Base-by-base conservation (phyloP, 2,797 vertebrate genomes). In the Periparus ater region DNA sequence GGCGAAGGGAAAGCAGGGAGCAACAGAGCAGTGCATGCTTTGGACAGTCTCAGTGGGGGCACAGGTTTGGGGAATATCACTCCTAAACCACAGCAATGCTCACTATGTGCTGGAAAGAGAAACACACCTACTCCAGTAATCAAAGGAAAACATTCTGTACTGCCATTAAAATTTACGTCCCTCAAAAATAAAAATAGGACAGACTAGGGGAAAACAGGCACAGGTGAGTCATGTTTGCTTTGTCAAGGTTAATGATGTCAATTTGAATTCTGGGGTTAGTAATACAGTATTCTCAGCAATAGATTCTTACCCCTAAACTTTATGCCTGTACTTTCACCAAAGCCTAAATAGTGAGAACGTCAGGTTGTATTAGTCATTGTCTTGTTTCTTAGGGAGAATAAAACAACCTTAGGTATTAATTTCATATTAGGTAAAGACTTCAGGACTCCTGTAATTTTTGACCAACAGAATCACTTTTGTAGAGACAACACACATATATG, bases 1-100 rank as follows among this genome's bases (percentile, higher is more conserved):
- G 34, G 10, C 0, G 0, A 40, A 60, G 8, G 23, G 17, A 63
- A 63, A 57, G 36, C 17, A 30, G 17, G 22, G 32, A 55, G 27
- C 0, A 1, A 23, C 19, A 30, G 20, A n/a, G 36, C 1, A 38
- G 63, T 4, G 7, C 9, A 10, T 13, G 13, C 13, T 57, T 63
- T 63, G 38, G 51, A 70, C 17, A 71, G 36, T 45, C 23, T 57
- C 57, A 57, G 29, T 4, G 4, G 17, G 11, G 11, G 12, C 27
- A 58, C 13, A 8, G 38, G 18, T 18, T 2, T 38, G 42, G 18
- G 36, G 11, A 82, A 21, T 7, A 7, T 18, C 1, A 25, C 61
- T 61, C 18, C 34, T 74, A 61, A 74, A 61, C 47, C 21, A 47
- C 70, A 54, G 11, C 10, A 32, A 12, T 5, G 4, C 14, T 60